Evolutionary conservation across 2,888 invertebrate species (phyloP), one percentile per base, ranked within the genome.

Genomic region (Tryphoninae sp.): DNA sequence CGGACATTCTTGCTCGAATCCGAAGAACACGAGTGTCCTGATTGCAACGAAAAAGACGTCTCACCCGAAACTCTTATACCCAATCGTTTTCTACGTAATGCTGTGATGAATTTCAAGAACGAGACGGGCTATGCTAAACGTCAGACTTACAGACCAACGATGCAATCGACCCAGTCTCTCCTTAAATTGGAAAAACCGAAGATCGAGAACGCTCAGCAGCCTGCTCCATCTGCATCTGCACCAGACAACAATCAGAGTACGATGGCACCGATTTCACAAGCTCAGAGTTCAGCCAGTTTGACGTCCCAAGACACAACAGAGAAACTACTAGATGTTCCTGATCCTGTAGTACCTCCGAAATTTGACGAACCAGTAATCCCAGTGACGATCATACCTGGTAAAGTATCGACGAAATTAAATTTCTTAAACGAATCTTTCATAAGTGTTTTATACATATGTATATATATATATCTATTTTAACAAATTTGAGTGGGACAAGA

Each of bases 21-120:
- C 0, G 98, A 98, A 89, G 98, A 98, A 82, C 98, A 98, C 88
- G 97, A 98, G 90, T 99, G 99, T 92, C 98, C 98, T 0, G 96
- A 97, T 88, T 99, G 99, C 90, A 96, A 96, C 78, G 98, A 98
- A 90, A 96, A 96, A 87, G 98, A 97, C 88, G 96, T 98, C 62
- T 97, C 98, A 0, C 98, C 98, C 0, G 97, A 97, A 65, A 97
- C 97, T 1, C 93, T 99, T 58, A 98, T 98, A 86, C 98, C 98
- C 2, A 98, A 98, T 91, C 94, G 98, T 86, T 98, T 97, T 93
- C 92, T 98, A 80, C 94, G 98, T 62, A 97, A 96, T 87, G 96
- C 97, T 0, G 98, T 98, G 0, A 95, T 95, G 75, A 96, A 96
- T 86, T 99, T 98, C 91, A 96, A 96, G 87, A 98, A 98, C 92